phyloP scores from a whole-genome alignment of 2,797 vertebrate genomes.

The Pipistrellus pygmaeus region DNA sequence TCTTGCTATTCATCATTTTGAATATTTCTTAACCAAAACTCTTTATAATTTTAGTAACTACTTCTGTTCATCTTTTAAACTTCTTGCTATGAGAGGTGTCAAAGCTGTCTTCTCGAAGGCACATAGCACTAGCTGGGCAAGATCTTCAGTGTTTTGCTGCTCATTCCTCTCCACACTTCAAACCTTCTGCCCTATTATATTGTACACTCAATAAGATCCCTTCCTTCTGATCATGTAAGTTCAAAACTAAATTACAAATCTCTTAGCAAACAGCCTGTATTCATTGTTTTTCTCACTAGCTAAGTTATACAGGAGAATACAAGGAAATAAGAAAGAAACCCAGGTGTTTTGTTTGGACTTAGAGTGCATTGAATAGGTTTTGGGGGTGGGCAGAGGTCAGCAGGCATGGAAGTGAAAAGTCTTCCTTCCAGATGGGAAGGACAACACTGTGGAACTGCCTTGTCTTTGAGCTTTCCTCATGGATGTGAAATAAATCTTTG shows the following conservation, averaged over 20 bases:
- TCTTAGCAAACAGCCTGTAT: background rate
- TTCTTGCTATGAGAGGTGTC: background rate
- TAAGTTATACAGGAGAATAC: background rate
- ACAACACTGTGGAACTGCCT: background rate
- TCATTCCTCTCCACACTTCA: background rate
- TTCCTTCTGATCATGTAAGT: constrained; percentile 6
- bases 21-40: background rate
- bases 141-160: background rate
- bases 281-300: background rate
- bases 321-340: background rate
- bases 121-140: background rate
- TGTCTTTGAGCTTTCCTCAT: background rate
- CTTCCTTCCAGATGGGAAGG: background rate
- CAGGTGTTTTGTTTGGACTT: background rate
- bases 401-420: background rate
- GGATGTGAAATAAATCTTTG: background rate
- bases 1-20: too few relatives aligned
- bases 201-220: background rate
- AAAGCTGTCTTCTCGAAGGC: background rate
- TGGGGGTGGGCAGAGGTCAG: background rate
- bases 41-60: background rate
- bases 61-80: background rate
- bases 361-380: background rate
- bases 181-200: background rate
- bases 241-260: background rate